Evolutionary conservation across 2,113 vertebrate genomes (phyloP).

Genomic region (Rhinoptilus africanus): DNA sequence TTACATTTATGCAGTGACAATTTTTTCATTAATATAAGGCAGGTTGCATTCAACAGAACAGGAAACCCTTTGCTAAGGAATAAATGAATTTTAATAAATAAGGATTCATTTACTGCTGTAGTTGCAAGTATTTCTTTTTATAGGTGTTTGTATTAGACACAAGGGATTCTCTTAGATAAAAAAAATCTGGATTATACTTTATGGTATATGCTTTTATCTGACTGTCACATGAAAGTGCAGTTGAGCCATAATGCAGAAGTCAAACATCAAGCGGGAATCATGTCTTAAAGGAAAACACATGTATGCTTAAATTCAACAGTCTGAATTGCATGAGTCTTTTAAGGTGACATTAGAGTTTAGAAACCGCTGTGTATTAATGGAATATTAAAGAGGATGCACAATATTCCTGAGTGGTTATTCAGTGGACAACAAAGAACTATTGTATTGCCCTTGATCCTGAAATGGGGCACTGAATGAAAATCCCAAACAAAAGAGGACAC

Average conservation of each 20-base stretch:
- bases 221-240: background rate
- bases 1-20: conserved; percentile 48
- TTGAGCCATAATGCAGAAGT: background rate
- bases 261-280: background rate
- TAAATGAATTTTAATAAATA: conserved; percentile 76
- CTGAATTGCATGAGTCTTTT: background rate
- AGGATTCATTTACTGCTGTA: conserved; percentile 47
- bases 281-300: background rate
- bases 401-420: background rate
- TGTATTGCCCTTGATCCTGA: background rate
- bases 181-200: conserved; percentile 54
- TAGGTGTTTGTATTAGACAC: conserved; percentile 20
- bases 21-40: conserved; percentile 64
- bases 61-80: conserved; percentile 56
- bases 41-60: conserved; percentile 25
- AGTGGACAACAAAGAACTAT: background rate
- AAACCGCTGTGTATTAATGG: background rate
- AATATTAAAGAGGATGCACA: background rate
- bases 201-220: background rate
- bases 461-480: background rate
- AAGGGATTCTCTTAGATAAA: conserved; percentile 24
- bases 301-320: background rate
- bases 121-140: conserved; percentile 43
- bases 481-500: background rate
- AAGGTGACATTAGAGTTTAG: background rate